Evolutionary conservation across 2,888 invertebrate genomes (phyloP).

Genomic region (Trachelus iudaicus): DNA sequence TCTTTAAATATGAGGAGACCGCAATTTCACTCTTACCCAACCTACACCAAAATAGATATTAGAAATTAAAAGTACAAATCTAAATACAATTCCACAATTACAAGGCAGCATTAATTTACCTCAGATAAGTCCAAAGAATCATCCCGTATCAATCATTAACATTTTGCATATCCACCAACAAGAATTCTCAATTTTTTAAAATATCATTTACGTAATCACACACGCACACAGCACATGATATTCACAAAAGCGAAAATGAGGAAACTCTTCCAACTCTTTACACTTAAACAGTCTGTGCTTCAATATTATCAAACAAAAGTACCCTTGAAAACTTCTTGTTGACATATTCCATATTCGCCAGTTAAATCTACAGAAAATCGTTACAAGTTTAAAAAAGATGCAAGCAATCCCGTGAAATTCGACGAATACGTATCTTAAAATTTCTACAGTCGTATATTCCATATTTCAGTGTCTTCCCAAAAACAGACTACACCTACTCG

Average conservation of each 20-base stretch:
- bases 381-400: not conserved
- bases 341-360: too few relatives aligned
- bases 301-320: not conserved
- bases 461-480: slow-evolving; percentile 81
- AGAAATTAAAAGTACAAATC: too few relatives aligned
- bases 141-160: not conserved
- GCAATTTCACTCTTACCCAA: not conserved
- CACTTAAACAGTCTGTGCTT: not conserved
- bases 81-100: not conserved
- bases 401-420: not conserved
- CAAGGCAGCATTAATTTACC: not conserved
- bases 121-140: not conserved
- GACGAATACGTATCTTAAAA: not conserved
- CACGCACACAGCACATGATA: not conserved
- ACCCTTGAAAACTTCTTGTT: not conserved
- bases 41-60: not conserved
- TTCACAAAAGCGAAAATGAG: not conserved
- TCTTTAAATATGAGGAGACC: not conserved
- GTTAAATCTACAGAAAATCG: not conserved
- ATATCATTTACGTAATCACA: not conserved
- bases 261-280: not conserved
- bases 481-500: slow-evolving; percentile 93
- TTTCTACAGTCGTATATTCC: not conserved
- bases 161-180: not conserved
- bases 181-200: not conserved